Percentiles rank a stretch among this genome's conserved stretches.
phyloP scores from a whole-genome alignment of 2,888 invertebrate genomes.

The Periphyllus acericola region DNA sequence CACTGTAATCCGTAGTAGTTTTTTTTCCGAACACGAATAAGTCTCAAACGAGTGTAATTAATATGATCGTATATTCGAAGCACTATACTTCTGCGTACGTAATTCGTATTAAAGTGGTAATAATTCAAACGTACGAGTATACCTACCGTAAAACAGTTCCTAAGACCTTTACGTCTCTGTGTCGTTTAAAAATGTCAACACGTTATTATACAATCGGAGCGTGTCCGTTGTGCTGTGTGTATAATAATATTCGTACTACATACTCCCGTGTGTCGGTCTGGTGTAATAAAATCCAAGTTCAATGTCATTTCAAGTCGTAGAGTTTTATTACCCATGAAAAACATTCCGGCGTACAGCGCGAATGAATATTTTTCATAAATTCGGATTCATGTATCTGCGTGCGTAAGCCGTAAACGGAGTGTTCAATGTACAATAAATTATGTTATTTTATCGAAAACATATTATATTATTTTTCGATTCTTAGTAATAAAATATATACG shows the following conservation, averaged over 20 bases:
- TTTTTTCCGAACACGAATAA: too few relatives aligned
- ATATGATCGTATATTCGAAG: not conserved
- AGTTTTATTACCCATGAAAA: constrained; percentile 15
- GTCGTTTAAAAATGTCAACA: constrained; percentile 23
- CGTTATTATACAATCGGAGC: not conserved
- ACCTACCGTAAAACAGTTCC: not conserved
- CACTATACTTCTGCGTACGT: not conserved
- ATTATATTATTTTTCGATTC: too few relatives aligned
- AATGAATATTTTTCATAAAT: not conserved
- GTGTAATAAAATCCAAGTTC: constrained; percentile 39
- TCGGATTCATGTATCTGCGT: not conserved
- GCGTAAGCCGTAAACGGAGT: not conserved
- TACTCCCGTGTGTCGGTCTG: not conserved
- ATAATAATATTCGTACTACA: not conserved
- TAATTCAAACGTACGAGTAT: not conserved
- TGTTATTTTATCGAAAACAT: not conserved
- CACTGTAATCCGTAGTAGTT: too few relatives aligned
- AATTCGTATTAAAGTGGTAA: not conserved
- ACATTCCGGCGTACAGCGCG: too few relatives aligned
- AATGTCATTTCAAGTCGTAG: constrained; percentile 14
- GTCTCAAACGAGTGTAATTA: too few relatives aligned
- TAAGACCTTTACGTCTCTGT: not conserved
- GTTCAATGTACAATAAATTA: not conserved
- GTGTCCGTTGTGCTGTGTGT: not conserved
- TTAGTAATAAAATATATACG: too few relatives aligned